Evolutionary conservation across 2,797 vertebrate species (phyloP), one percentile per base, ranked within the genome.

Genomic region (Pseudopleuronectes americanus): DNA sequence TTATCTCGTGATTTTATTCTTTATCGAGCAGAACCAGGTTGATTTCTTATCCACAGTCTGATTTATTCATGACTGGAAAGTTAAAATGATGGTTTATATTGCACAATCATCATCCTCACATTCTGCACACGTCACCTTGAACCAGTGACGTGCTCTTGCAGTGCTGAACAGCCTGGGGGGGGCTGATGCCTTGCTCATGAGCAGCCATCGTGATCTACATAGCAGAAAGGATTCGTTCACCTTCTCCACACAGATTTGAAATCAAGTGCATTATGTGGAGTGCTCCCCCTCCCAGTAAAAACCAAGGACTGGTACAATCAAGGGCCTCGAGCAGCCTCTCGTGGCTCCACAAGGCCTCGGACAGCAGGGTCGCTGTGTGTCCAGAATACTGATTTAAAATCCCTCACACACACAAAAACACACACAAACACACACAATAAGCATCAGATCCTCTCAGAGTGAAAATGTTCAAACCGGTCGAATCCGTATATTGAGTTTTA

Each of bases 371-470:
- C 80, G 61, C 59, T 38, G 45, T 28, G 22, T 19, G 28, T 14
- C 54, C 59, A 49, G 74, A 57, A 80, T 83, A 73, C 71, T 68
- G 53, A 85, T 83, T 43, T 14, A 64, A 52, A 64, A 45, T 51
- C 61, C 0, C 38, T 19, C 45, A 73, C 52, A 66, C 64, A 51
- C 59, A 45, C 26, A 26, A 26, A 26, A 26, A 26, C 45, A 73
- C 52, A 66, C 64, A 51, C 59, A 45, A 3, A 56, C 28, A 53
- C 58, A 55, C 28, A 48, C 51, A n/a, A 49, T 4, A n/a, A 21
- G 47, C 47, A 51, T 38, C 21, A 22, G n/a, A 51, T 9, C 48
- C 22, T 10, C 36, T 38, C 36, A 33, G 31, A 8, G 31, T 33
- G 8, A 9, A 33, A 31, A 31, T 8, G 28, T 31, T 31, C 28